These are phyloP conservation scores for Cephus nigrinus DNA, from an alignment of 2,888 invertebrate species.

Conservation along the genomic window DNA sequence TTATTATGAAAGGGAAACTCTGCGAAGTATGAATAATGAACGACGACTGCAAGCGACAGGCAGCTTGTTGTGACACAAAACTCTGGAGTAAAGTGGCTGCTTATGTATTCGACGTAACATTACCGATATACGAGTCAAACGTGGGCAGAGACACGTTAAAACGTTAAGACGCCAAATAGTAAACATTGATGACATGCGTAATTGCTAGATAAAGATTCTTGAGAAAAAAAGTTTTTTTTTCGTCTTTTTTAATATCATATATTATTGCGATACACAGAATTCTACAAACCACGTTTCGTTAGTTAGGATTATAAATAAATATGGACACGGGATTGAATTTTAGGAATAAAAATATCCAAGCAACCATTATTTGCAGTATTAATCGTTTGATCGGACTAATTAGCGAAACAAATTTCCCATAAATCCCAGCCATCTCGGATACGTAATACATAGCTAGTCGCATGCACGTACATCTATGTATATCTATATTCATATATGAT, in stretches of 20 bases:
- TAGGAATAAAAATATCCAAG: background rate
- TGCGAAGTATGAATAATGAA: slow-evolving; percentile 50
- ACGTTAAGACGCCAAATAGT: background rate
- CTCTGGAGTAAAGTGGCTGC: slow-evolving; percentile 33
- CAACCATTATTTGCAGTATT: background rate
- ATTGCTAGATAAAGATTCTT: background rate
- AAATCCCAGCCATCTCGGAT: background rate
- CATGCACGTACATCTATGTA: background rate
- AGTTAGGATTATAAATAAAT: background rate
- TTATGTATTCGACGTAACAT: background rate
- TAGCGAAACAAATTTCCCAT: background rate
- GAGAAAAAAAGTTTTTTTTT: background rate
- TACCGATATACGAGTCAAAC: background rate
- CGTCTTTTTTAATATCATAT: background rate
- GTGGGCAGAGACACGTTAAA: background rate
- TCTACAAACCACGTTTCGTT: background rate
- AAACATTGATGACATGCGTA: background rate
- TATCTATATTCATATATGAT: background rate
- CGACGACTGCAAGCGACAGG: slow-evolving; percentile 46
- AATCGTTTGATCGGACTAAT: background rate
- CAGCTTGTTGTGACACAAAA: slow-evolving; percentile 45
- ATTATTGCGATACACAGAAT: background rate
- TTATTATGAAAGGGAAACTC: slow-evolving; percentile 34
- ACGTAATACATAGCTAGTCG: background rate
- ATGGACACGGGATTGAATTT: background rate